Conservation (phyloP, 92 coral and sea anemone species). For the Parazoanthus swiftii region DNA sequence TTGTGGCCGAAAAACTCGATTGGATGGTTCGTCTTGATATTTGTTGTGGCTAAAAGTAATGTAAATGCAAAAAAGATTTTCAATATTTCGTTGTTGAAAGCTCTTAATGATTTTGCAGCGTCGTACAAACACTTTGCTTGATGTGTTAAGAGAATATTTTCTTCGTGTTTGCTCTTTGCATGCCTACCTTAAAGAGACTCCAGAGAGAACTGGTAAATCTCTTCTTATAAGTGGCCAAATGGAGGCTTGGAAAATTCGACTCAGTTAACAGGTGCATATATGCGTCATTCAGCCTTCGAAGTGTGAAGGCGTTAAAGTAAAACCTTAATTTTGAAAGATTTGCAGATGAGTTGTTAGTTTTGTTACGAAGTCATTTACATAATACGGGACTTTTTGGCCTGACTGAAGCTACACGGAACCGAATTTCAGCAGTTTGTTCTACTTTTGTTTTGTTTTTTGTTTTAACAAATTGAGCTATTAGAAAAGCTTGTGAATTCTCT, state of each 20-base stretch:
- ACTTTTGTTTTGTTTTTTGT: background rate
- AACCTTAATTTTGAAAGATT: background rate
- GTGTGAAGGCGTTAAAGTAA: conserved; percentile 7
- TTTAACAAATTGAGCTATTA: background rate
- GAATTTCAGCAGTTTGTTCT: background rate
- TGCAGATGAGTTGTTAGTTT: background rate
- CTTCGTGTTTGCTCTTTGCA: background rate
- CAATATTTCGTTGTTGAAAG: background rate
- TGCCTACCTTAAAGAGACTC: background rate
- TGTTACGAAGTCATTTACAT: background rate
- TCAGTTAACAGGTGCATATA: background rate
- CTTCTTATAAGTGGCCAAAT: background rate
- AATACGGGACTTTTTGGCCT: background rate
- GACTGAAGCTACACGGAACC: background rate
- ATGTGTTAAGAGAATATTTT: too few relatives aligned
- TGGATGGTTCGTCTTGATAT: background rate
- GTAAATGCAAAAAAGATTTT: background rate
- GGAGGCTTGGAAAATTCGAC: background rate
- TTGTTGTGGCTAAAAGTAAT: background rate
- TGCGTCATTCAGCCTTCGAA: background rate
- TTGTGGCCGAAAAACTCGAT: background rate
- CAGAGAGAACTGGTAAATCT: too few relatives aligned
- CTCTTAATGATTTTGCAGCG: too few relatives aligned
- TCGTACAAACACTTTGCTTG: background rate
- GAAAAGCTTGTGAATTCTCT: background rate